A percentile compares a stretch with the other conserved stretches of the same genome.
Evolutionary conservation across 2,797 vertebrate species (phyloP).

Genomic region (Molossus alvarezi): DNA sequence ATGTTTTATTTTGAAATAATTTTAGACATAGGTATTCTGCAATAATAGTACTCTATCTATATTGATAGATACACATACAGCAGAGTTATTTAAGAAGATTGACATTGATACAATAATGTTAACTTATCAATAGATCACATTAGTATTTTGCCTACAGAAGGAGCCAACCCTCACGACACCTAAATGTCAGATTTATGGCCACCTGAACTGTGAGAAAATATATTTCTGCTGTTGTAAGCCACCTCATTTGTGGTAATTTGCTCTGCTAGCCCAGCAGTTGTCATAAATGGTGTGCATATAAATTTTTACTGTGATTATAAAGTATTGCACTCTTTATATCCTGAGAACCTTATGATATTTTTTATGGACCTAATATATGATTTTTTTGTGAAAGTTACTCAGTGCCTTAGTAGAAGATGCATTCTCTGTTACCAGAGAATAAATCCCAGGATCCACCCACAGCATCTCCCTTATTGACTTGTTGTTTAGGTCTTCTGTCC

Average conservation of each 20-base stretch:
- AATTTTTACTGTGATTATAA: neutral
- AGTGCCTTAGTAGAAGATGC: neutral
- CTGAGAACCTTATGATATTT: neutral
- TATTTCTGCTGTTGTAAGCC: neutral
- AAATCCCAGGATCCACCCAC: neutral
- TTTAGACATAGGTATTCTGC: neutral
- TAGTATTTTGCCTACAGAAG: neutral
- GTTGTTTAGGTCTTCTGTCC: neutral
- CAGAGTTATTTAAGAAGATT: conserved; percentile 10
- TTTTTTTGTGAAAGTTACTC: neutral
- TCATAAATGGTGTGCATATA: neutral
- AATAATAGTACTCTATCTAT: neutral
- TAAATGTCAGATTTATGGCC: neutral
- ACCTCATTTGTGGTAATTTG: neutral
- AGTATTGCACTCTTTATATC: neutral
- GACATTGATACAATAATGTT: neutral
- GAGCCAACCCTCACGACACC: neutral
- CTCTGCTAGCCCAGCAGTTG: neutral
- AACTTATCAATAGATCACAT: neutral
- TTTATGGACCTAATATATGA: neutral
- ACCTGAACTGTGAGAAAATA: neutral
- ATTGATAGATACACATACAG: neutral
- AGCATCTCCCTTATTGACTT: neutral
- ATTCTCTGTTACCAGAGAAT: neutral
- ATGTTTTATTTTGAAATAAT: neutral